These are phyloP conservation scores for Thysanoteuthis rhombus DNA, from an alignment of 2,888 invertebrate species.

Conservation along the genomic window DNA sequence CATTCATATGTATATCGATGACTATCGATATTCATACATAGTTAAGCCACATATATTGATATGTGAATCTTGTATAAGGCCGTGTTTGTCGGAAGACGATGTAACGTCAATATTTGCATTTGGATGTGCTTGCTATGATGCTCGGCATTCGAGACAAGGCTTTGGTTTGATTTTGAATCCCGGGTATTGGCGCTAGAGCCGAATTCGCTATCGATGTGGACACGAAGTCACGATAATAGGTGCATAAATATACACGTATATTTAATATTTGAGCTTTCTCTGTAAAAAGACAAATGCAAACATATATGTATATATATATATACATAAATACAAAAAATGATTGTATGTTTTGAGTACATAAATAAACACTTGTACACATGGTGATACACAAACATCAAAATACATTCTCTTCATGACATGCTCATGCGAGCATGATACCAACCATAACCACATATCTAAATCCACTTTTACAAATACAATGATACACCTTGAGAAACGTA, in stretches of 20 bases:
- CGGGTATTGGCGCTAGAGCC: no score
- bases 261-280: background rate
- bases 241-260: background rate
- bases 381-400: background rate
- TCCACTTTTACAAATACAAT: background rate
- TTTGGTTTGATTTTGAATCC: no score
- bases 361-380: accelerated
- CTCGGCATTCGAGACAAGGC: no score
- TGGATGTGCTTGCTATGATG: background rate
- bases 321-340: background rate
- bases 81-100: background rate
- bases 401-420: background rate
- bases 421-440: background rate
- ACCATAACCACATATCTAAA: background rate
- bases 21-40: background rate
- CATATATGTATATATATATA: background rate
- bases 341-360: no score
- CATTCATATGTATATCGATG: no score
- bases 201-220: no score
- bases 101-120: background rate
- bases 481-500: background rate
- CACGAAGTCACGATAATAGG: background rate
- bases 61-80: background rate
- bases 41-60: background rate
- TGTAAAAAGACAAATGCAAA: no score